phyloP scores from a whole-genome alignment of 1,140 invertebrate species.

The Tenebrio molitor region DNA sequence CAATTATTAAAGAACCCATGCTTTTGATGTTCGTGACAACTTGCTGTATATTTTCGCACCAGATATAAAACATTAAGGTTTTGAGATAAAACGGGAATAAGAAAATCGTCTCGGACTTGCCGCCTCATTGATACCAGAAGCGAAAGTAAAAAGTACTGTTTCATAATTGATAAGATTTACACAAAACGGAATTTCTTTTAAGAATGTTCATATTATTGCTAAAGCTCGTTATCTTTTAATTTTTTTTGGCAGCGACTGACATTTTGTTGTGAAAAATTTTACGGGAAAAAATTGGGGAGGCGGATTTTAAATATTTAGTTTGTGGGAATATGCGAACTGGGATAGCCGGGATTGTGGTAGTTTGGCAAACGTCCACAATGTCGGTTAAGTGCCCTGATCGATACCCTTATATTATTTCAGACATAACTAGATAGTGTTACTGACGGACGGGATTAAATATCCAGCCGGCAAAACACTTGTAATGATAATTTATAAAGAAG shows the following conservation, averaged over 20 bases:
- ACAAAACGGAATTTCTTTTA: neutral
- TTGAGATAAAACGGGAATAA: constrained; percentile 25
- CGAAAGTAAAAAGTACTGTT: neutral
- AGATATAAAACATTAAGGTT: constrained; percentile 33
- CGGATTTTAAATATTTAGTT: constrained; percentile 19
- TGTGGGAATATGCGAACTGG: constrained; percentile 22
- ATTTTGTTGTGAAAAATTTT: constrained; percentile 9
- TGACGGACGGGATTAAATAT: constrained; percentile 30
- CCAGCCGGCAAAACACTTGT: neutral
- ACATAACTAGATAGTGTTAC: constrained; percentile 27
- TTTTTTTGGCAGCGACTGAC: neutral
- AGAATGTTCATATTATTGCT: neutral
- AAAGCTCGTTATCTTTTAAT: neutral
- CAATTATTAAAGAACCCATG: constrained; percentile 47
- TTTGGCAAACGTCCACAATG: constrained; percentile 28
- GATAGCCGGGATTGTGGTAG: constrained; percentile 25
- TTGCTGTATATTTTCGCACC: constrained; percentile 34
- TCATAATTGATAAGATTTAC: neutral
- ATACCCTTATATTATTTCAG: constrained; percentile 28
- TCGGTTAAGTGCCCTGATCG: constrained; percentile 29
- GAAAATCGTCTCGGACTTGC: constrained; percentile 22
- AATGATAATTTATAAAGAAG: neutral
- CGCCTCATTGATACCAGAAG: neutral
- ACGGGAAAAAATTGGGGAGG: constrained; percentile 19
- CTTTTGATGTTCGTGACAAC: constrained; percentile 45